These are phyloP conservation scores for Drosophila willistoni DNA, from an alignment of 1,140 invertebrate species.

Conservation along the genomic window DNA sequence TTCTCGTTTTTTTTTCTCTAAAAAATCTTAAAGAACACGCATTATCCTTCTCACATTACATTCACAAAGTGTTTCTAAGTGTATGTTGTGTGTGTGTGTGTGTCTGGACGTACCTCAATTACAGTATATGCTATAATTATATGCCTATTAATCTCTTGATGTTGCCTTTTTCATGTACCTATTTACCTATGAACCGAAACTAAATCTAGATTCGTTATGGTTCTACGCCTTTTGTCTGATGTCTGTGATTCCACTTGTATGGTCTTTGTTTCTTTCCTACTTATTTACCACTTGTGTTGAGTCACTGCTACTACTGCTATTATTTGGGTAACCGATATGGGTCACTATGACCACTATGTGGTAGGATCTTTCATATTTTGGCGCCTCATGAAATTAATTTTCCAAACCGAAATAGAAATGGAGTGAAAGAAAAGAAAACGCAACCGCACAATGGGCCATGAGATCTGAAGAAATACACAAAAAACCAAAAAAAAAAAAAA, in stretches of 20 bases:
- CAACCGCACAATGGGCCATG: background rate
- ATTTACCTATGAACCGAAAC: conserved; percentile 1
- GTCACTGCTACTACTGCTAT: background rate
- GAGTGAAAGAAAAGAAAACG: background rate
- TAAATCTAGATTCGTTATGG: conserved; percentile 9
- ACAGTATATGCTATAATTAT: conserved; percentile 6
- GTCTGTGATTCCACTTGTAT: background rate
- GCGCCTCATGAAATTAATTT: conserved; percentile 14
- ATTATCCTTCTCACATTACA: conserved; percentile 12
- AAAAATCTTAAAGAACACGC: background rate
- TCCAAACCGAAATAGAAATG: background rate
- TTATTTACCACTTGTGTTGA: conserved; percentile 1
- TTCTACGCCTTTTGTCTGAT: background rate
- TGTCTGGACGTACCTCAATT: background rate
- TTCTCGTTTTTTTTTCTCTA: background rate
- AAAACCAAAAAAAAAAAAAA: no score
- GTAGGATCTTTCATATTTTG: background rate
- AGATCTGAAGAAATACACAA: background rate
- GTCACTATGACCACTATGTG: background rate
- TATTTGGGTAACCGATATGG: conserved; percentile 5
- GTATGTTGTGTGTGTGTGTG: no score
- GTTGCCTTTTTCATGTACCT: background rate
- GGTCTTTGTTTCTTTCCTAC: background rate
- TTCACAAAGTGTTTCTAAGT: background rate
- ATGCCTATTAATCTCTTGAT: conserved; percentile 7